Conservation (phyloP, 2,888 invertebrate genomes). For the Rhamnusium bicolor region DNA sequence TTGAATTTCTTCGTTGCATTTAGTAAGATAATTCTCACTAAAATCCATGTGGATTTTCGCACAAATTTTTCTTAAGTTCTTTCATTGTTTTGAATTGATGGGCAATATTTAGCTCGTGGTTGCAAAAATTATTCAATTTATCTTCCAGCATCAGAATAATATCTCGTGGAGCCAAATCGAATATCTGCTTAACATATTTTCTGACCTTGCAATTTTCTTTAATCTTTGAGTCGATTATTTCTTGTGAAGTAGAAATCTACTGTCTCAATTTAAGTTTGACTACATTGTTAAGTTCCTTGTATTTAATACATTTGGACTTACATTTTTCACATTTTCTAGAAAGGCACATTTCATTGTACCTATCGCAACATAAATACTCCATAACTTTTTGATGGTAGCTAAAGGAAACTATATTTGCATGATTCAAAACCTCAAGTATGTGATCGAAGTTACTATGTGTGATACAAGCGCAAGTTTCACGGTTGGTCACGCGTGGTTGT, state of each 20-base stretch:
- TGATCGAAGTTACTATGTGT: conserved; percentile 6
- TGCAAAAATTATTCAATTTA: neutral
- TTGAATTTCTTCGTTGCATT: conserved; percentile 3
- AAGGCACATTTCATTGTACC: conserved; percentile 20
- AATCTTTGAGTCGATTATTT: conserved; percentile 10
- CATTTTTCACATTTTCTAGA: conserved; percentile 20
- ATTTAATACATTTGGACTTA: conserved; percentile 1
- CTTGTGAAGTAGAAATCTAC: neutral
- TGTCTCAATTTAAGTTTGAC: neutral
- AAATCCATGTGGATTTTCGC: neutral
- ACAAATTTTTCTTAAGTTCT: conserved; percentile 17
- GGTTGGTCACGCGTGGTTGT: neutral
- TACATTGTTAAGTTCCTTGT: conserved; percentile 9
- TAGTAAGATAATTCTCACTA: neutral
- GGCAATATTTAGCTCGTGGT: conserved; percentile 27
- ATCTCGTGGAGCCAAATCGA: neutral
- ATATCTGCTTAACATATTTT: neutral
- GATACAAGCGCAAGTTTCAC: conserved; percentile 11
- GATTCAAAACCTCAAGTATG: neutral
- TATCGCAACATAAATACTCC: conserved; percentile 12
- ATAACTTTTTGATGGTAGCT: conserved; percentile 4
- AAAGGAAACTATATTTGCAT: conserved; percentile 11
- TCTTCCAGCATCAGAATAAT: neutral
- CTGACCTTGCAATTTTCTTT: conserved; percentile 15
- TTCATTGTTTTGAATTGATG: conserved; percentile 23